Base-by-base conservation (phyloP, 64 coral and sea anemone genomes). In the Orbicella faveolata region DNA sequence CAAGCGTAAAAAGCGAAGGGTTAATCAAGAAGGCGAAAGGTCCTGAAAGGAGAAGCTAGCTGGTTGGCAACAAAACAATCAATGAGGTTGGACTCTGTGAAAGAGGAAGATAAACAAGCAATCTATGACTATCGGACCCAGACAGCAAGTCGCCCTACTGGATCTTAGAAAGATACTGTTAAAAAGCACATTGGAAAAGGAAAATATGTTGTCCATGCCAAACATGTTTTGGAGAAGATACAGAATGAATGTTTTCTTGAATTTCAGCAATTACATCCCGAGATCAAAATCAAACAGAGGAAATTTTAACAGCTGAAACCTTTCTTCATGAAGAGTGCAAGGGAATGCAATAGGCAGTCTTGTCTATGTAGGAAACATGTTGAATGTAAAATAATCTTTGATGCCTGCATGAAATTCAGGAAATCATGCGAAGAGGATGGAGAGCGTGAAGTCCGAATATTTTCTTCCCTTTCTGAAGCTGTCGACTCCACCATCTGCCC, bases 281-380 rank as follows among this genome's bases (percentile, higher is more conserved):
- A 93, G n/a, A 73, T 88, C 12, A 93, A 88, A 88, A 88, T 93
- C 16, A 93, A 93, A 88, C 91, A 93, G 80, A 63, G 85, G 35
- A 80, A 48, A 75, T 93, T 93, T 93, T 85, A 93, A 52, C 61
- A 93, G 53, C 14, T 88, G 84, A 88, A 93, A 18, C 86, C 85
- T 61, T 93, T 93, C 44, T 93, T 93, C 34, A 85, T 92, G 75
- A 92, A 79, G 65, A 79, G 87, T 6, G 79, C 79, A 52, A 36
- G 87, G 62, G 92, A 93, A 89, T 89, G 87, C 19, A 72, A 89
- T 54, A 92, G 90, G 25, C 90, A 92, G 83, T 92, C 90, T 64
- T 87, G 90, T 87, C 83, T 92, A 79, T 87, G 90, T 63, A 86
- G 90, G 25, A 87, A 92, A 14, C 90, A 92, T 92, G 90, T 92